These are phyloP conservation scores for Hypolimnas misippus DNA, from an alignment of 2,888 invertebrate genomes.

Conservation along the genomic window DNA sequence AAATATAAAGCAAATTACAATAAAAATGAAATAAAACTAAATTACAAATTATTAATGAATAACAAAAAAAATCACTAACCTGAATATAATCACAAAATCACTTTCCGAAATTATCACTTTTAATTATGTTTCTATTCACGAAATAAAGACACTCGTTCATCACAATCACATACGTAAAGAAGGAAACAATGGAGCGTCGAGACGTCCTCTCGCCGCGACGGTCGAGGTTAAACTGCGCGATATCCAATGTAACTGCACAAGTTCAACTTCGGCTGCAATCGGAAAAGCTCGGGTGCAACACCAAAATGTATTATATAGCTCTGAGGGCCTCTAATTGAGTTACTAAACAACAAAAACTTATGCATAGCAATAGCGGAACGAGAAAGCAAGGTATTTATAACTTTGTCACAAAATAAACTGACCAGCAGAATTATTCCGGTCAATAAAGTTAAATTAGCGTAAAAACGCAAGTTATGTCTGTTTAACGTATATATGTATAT, in stretches of 20 bases:
- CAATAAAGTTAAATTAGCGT: neutral
- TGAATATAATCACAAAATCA: constrained; percentile 25
- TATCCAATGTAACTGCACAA: constrained; percentile 17
- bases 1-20: no score
- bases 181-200: neutral
- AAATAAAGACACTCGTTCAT: constrained; percentile 37
- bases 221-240: constrained; percentile 39
- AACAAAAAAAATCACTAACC: constrained; percentile 26
- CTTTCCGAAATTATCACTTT: constrained; percentile 24
- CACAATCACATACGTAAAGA: constrained; percentile 36
- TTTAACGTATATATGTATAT: no score
- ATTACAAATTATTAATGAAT: neutral
- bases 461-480: no score
- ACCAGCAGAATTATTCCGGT: neutral
- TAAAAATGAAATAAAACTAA: neutral
- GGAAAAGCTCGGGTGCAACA: constrained; percentile 29
- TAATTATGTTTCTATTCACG: constrained; percentile 26
- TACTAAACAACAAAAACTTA: constrained; percentile 22
- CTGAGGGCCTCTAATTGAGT: constrained; percentile 19
- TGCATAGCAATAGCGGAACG: constrained; percentile 9
- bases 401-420: neutral
- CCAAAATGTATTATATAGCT: constrained; percentile 10
- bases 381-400: constrained; percentile 1
- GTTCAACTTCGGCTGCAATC: constrained; percentile 32
- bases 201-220: constrained; percentile 32